Evolutionary conservation across 2,888 invertebrate species (phyloP).

Genomic region (Geophilus truncorum): DNA sequence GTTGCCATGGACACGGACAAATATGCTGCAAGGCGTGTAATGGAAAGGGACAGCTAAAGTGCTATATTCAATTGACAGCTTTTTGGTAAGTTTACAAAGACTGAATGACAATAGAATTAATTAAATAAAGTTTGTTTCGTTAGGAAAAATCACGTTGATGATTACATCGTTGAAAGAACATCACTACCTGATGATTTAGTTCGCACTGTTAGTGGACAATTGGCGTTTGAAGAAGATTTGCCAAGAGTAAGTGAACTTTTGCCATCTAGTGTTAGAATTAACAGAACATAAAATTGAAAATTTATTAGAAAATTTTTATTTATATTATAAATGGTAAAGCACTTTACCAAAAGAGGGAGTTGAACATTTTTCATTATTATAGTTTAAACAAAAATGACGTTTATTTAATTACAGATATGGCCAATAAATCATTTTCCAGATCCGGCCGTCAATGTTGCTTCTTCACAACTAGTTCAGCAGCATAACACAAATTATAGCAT

Average conservation of each 20-base stretch:
- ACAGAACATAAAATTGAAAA: no score
- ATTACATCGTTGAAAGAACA: slow-evolving; percentile 48
- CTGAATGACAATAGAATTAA: background rate
- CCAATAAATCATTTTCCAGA: slow-evolving; percentile 49
- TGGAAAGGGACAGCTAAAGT: slow-evolving; percentile 44
- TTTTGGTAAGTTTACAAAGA: slow-evolving; percentile 40
- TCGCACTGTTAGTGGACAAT: slow-evolving; percentile 46
- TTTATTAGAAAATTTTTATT: no score
- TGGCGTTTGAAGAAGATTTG: slow-evolving; percentile 48
- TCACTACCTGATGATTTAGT: slow-evolving; percentile 47
- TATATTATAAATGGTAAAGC: no score
- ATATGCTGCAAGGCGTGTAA: slow-evolving; percentile 43
- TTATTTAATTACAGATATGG: slow-evolving; percentile 41
- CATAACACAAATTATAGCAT: slow-evolving; percentile 42
- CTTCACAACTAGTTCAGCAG: slow-evolving; percentile 44
- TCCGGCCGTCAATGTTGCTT: slow-evolving; percentile 47
- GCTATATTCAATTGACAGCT: slow-evolving; percentile 45
- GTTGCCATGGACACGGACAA: slow-evolving; percentile 44
- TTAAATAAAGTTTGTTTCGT: background rate
- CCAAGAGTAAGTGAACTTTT: slow-evolving; percentile 37
- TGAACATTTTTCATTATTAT: no score
- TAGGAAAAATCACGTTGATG: slow-evolving; percentile 49
- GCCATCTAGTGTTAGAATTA: no score
- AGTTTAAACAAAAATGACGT: no score
- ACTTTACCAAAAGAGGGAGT: no score